phyloP scores from a whole-genome alignment of 2,113 vertebrate species.

The Macaca fascicularis region T2T-MFA8v1.1 NC_088384.1:114326001-114326500 shows the following conservation, averaged over 20 bases:
- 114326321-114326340: background rate
- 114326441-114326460: background rate
- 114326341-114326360: background rate
- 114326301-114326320: background rate
- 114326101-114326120: background rate
- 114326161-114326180: background rate
- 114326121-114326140: background rate
- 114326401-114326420: background rate
- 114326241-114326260: background rate
- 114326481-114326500: background rate
- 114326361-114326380: background rate
- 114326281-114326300: background rate
- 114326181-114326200: conserved; percentile 25
- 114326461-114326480: background rate
- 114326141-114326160: conserved; percentile 21
- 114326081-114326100: background rate
- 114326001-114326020: background rate
- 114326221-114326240: background rate
- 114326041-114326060: too few species aligned
- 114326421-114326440: background rate
- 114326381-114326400: background rate
- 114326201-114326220: background rate
- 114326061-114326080: too few species aligned
- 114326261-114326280: background rate
- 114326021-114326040: background rate